Evolutionary conservation across 2,113 vertebrate genomes (phyloP), one percentile per base, ranked within the genome.

Genomic region (human): DNA sequence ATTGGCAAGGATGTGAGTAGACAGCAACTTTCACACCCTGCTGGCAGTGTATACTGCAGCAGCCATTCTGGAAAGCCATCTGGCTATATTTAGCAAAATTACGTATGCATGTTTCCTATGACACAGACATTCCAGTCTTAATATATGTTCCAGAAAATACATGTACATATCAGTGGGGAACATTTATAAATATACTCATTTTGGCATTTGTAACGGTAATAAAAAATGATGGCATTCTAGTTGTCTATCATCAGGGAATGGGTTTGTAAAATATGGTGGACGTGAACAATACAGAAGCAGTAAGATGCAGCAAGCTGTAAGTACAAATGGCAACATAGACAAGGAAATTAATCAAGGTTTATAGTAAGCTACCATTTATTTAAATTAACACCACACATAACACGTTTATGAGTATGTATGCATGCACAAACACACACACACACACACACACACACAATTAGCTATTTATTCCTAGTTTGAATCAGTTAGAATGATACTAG

Each of bases 11-110:
- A 82, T 50, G 6, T 50, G 20, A 3, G 59, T n/a, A 57, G 18
- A 81, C 17, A 50, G 59, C 72, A 97, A 86, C 22, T 40, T 78
- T 45, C 79, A 66, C 35, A 11, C 48, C 3, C 0, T 40, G 30
- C 10, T 96, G 66, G n/a, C 45, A 85, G 2, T 38, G 1, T 64
- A 30, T 66, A 22, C 22, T 52, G 6, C 45, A 73, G 72, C 5
- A 66, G 70, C n/a, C 78, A 73, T 48, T 93, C 76, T 89, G 66
- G 18, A 81, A 94, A 93, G n/a, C 32, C 81, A 95, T 57, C 91
- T 97, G 97, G 45, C 8, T 64, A 79, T 80, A 82, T 79, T 93
- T 89, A 97, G 43, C 22, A 68, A 91, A 94, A 96, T 93, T 83
- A 55, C 2, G 0, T 55, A 75, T 70, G 40, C 1, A 1, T 89